Conservation (phyloP, 2,797 vertebrate genomes). For the Agapornis canus region DNA sequence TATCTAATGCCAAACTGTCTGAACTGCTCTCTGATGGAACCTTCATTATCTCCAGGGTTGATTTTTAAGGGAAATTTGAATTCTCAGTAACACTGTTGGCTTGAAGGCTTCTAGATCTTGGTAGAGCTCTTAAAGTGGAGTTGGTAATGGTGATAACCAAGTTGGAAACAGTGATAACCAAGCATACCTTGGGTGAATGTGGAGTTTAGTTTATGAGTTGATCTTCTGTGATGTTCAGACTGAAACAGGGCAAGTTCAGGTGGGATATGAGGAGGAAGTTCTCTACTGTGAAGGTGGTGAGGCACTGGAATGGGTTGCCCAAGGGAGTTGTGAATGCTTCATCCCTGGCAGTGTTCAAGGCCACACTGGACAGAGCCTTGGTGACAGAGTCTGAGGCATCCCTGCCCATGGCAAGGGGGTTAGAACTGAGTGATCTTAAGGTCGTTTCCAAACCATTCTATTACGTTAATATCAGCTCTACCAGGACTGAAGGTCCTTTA, state of each 20-base stretch:
- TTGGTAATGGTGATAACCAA: background rate
- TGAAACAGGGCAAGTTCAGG: background rate
- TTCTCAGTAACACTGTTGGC: background rate
- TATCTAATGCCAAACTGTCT: background rate
- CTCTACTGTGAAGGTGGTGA: background rate
- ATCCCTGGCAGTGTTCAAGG: background rate
- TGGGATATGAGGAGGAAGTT: background rate
- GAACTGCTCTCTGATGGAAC: background rate
- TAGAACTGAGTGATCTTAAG: background rate
- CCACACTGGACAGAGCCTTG: background rate
- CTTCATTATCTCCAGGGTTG: background rate
- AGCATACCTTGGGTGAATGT: too few species aligned
- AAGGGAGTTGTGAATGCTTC: background rate
- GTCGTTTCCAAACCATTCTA: background rate
- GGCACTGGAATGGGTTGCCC: background rate
- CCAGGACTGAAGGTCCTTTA: background rate
- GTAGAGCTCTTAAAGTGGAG: background rate
- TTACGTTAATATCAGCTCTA: background rate
- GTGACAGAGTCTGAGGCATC: background rate
- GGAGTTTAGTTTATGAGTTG: background rate
- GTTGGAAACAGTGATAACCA: too few species aligned
- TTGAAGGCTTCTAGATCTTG: background rate
- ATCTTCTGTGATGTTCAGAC: background rate
- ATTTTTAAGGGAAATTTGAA: background rate
- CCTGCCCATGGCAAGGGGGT: background rate